phyloP scores from a whole-genome alignment of 2,888 invertebrate species.

The Drosophila austrosaltans region DNA sequence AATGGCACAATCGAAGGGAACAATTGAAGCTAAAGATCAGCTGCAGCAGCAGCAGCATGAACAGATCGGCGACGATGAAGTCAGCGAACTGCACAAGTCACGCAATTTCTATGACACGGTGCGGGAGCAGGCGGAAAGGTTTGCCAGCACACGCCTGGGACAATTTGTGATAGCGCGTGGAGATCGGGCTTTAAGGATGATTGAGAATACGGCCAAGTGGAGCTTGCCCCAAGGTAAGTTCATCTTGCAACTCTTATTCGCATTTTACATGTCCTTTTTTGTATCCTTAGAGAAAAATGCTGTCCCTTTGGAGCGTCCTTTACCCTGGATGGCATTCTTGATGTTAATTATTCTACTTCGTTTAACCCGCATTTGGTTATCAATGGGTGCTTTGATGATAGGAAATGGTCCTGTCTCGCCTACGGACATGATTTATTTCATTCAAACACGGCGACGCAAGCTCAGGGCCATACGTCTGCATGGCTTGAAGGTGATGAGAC shows the following conservation, averaged over 20 bases:
- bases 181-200: constrained; percentile 72
- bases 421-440: constrained; percentile 74
- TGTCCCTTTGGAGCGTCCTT: constrained; percentile 71
- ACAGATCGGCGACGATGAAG: constrained; percentile 63
- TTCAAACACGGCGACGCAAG: constrained; percentile 80
- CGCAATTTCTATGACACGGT: constrained; percentile 65
- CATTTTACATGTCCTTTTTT: neutral
- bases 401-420: constrained; percentile 78
- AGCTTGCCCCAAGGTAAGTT: constrained; percentile 79
- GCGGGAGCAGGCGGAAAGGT: constrained; percentile 68
- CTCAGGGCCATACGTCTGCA: constrained; percentile 77
- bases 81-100: constrained; percentile 58
- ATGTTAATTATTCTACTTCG: constrained; percentile 78
- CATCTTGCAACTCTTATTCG: too few relatives aligned
- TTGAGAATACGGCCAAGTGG: constrained; percentile 83
- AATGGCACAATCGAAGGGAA: constrained; percentile 60
- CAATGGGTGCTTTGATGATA: constrained; percentile 73
- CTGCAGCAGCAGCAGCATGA: constrained; percentile 53
- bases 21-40: constrained; percentile 46
- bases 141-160: constrained; percentile 77
- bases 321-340: constrained; percentile 81
- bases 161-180: constrained; percentile 74
- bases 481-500: constrained; percentile 70
- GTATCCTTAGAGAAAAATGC: constrained; percentile 38
- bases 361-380: constrained; percentile 71